These are phyloP conservation scores for Rhimphoctona megacephalus DNA, from an alignment of 2,888 invertebrate genomes.

Conservation along the genomic window DNA sequence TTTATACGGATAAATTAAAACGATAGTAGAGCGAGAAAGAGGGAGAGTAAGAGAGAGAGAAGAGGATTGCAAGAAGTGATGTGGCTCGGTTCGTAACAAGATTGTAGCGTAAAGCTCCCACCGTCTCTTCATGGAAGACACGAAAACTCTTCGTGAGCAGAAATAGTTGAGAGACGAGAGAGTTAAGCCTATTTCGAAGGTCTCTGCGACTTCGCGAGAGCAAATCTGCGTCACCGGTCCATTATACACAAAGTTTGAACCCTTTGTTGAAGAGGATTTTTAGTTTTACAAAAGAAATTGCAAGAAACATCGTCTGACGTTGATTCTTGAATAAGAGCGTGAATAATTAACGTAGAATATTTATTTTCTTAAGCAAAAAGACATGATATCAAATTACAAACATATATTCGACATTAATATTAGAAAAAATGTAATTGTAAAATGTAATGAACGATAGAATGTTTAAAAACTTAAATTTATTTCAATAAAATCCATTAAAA, in stretches of 20 bases:
- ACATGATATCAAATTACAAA: not conserved
- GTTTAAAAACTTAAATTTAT: not conserved
- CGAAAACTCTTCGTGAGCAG: conserved; percentile 28
- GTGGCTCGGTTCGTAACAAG: conserved; percentile 46
- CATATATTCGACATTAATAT: too few species aligned
- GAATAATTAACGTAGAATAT: not conserved
- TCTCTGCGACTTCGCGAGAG: conserved; percentile 15
- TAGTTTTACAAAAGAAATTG: not conserved
- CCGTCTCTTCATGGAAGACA: conserved; percentile 1
- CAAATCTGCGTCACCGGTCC: conserved; percentile 16
- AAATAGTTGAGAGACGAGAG: conserved; percentile 22
- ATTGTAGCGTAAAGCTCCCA: conserved; percentile 52
- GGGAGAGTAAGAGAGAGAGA: not conserved
- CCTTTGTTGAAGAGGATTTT: conserved; percentile 27
- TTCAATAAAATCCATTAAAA: not conserved
- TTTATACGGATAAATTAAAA: not conserved
- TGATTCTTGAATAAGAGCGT: not conserved
- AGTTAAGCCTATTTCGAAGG: conserved; percentile 51
- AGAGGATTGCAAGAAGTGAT: conserved; percentile 12
- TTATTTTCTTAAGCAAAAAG: not conserved
- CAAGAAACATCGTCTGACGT: not conserved
- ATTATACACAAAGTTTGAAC: conserved; percentile 21
- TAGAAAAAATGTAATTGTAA: not conserved
- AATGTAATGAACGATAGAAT: not conserved
- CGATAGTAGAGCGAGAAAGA: not conserved